Conservation (phyloP, 37 sponge, comb jelly and placozoan species). For the Hormiphora californensis region DNA sequence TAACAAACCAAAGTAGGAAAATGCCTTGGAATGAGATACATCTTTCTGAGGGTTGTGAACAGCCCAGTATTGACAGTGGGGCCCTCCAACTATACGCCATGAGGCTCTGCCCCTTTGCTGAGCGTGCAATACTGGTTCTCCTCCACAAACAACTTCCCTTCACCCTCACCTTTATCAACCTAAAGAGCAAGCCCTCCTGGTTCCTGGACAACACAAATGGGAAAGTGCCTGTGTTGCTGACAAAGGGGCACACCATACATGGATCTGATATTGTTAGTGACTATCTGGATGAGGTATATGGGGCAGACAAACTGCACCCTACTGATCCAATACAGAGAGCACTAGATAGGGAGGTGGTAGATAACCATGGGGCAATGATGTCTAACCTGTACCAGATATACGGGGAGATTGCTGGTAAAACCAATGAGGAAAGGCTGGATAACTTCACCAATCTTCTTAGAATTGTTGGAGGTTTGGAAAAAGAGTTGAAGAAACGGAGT, state of each 20-base stretch:
- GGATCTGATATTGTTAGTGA: constrained; percentile 6
- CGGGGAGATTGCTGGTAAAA: background rate
- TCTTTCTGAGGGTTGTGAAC: background rate
- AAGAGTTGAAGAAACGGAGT: background rate
- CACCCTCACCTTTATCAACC: background rate
- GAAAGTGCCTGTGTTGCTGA: constrained; percentile 5
- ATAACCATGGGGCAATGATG: background rate
- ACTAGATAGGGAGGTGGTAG: background rate
- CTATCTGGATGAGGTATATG: constrained; percentile 49
- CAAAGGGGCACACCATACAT: constrained; percentile 2
- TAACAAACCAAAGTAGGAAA: too few species aligned
- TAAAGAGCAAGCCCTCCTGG: constrained; percentile 30
- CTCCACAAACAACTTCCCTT: constrained; percentile 2
- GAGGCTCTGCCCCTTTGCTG: constrained; percentile 27
- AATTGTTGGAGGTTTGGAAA: background rate
- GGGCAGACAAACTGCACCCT: constrained; percentile 30
- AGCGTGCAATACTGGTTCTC: background rate
- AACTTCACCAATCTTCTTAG: background rate
- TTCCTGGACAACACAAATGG: constrained; percentile 5
- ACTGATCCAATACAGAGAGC: constrained; percentile 14
- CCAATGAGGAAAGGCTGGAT: constrained; percentile 5
- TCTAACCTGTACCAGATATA: background rate
- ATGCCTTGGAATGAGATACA: too few species aligned
- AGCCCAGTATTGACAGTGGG: background rate
- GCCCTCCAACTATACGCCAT: constrained; percentile 14